Base-by-base conservation (phyloP, 1,140 invertebrate genomes). In the Solenopsis fugax region DNA sequence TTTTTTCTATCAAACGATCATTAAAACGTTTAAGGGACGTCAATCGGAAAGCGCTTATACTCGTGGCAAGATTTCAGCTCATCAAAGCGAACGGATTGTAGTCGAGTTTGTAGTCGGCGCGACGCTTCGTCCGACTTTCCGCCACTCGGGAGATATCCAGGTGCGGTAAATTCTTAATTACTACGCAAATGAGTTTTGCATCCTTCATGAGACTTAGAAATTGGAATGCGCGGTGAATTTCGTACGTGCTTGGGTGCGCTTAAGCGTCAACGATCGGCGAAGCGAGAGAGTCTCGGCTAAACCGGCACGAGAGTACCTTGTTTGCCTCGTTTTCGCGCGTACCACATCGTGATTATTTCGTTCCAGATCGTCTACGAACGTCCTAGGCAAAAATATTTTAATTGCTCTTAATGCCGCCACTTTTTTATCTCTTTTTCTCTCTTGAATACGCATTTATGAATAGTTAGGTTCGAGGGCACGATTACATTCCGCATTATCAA, bases 121-220 rank as follows among this genome's bases (percentile, higher is more conserved):
- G 80, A 75, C 54, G 54, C 69, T n/a, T 84, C 54, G 52, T 58
- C 76, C 64, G 87, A 71, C 48, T 88, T 80, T 67, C 84, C 67
- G 54, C 48, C 73, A 87, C 56, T 37, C 76, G 69, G 76, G 69
- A 58, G 37, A 73, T 73, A 86, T 88, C 87, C 73, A 75, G 73
- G 37, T 48, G 75, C 78, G 60, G 75, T 88, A 88, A 88, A 88
- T 88, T 88, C 87, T 89, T 88, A 86, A 89, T 85, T 89, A 88
- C 80, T 88, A 89, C 88, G 87, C 88, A 89, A 89, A 89, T 89
- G 87, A 89, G 88, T 89, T 87, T 89, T 89, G 88, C 87, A 89
- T 89, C 87, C 87, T 89, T 89, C 88, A 88, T 89, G 73, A 89
- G 82, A 84, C 75, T 88, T 87, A 72, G 87, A 89, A 86, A 86